Evolutionary conservation across 2,888 invertebrate species (phyloP).

Genomic region (Oscheius sp.): DNA sequence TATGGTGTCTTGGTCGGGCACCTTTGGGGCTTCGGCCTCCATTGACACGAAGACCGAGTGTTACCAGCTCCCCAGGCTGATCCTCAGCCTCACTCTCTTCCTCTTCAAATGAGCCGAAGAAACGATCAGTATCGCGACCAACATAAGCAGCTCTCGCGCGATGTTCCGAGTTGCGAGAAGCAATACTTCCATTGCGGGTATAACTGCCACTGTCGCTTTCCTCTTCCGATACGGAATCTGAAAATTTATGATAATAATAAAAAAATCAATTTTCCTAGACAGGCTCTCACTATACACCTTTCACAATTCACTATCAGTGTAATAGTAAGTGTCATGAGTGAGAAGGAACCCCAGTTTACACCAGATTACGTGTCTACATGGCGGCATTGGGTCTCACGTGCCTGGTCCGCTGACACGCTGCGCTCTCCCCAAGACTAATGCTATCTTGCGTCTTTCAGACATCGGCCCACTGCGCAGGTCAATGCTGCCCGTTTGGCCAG

Average conservation of each 20-base stretch:
- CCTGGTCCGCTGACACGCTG: constrained; percentile 12
- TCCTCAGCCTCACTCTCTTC: constrained; percentile 42
- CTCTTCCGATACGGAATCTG: constrained; percentile 31
- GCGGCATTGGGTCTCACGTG: constrained; percentile 37
- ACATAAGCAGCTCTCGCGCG: constrained; percentile 32
- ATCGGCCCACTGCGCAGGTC: constrained; percentile 36
- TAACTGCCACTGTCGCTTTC: constrained; percentile 13
- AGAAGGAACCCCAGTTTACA: constrained; percentile 27
- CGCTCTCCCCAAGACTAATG: background rate
- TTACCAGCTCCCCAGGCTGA: constrained; percentile 43
- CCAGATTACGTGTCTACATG: constrained; percentile 28
- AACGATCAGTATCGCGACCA: constrained; percentile 53
- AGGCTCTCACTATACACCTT: no score
- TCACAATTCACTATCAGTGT: constrained; percentile 2
- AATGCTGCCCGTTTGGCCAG: constrained; percentile 29
- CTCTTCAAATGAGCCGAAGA: constrained; percentile 40
- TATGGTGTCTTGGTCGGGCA: constrained; percentile 79
- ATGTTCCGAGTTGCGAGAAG: constrained; percentile 20
- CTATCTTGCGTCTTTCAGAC: constrained; percentile 22
- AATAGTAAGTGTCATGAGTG: constrained; percentile 31
- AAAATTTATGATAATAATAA: background rate
- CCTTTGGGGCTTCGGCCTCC: constrained; percentile 72
- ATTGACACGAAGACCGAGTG: constrained; percentile 39
- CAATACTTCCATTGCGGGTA: constrained; percentile 12
- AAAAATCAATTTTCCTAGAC: background rate